Conservation (phyloP, 1,140 invertebrate species). For the Solen grandis region DNA sequence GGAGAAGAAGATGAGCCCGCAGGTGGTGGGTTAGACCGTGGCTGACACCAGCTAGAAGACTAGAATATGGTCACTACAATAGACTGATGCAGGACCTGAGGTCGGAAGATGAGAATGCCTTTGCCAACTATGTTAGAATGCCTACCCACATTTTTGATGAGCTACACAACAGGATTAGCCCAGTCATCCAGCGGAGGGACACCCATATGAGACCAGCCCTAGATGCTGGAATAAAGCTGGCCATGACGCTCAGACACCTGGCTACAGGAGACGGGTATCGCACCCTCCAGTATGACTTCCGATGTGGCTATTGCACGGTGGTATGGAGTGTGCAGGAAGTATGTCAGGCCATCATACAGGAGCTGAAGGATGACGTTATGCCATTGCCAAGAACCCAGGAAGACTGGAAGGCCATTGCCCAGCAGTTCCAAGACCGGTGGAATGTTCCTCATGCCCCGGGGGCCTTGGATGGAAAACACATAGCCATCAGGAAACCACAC, state of each 20-base stretch:
- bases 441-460: conserved; percentile 79
- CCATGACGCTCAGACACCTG: conserved; percentile 38
- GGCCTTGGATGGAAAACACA: conserved; percentile 79
- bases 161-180: conserved; percentile 10
- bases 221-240: conserved; percentile 30
- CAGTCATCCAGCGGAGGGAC: conserved; percentile 21
- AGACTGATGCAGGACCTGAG: conserved; percentile 29
- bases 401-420: conserved; percentile 46
- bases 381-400: conserved; percentile 28
- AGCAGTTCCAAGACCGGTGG: conserved; percentile 75
- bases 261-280: conserved; percentile 25
- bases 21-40: conserved; percentile 43
- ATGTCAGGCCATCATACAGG: conserved; percentile 5
- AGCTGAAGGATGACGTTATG: conserved; percentile 2
- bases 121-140: conserved; percentile 35
- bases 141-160: conserved; percentile 24
- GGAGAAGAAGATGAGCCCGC: conserved; percentile 9
- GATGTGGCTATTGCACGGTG: conserved; percentile 14
- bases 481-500: conserved; percentile 73
- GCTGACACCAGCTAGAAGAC: conserved; percentile 21
- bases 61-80: conserved; percentile 37
- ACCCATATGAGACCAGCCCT: conserved; percentile 19
- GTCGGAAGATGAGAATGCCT: conserved; percentile 31
- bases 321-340: conserved; percentile 4
- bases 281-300: conserved; percentile 22